Percentiles rank a stretch among this genome's conserved stretches.
These are phyloP conservation scores for Gymnorhina tibicen DNA, from an alignment of 2,113 vertebrate genomes.

Conservation along the genomic window DNA sequence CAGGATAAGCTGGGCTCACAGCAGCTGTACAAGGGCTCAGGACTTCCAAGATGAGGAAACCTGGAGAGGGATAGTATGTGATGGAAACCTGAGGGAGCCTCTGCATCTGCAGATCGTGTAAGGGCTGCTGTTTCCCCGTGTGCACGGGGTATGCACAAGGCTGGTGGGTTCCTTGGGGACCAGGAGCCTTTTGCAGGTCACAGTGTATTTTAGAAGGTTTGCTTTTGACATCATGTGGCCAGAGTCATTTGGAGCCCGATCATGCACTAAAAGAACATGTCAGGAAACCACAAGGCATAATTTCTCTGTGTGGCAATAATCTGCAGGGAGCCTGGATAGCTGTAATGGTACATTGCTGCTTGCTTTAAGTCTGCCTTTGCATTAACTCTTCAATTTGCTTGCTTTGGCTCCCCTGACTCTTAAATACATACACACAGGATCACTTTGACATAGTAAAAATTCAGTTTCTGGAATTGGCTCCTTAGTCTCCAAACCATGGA, in stretches of 20 bases:
- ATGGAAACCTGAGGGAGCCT: neutral
- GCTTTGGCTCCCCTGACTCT: slow-evolving; percentile 67
- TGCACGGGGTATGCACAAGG: rapidly evolving
- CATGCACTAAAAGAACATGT: slow-evolving; percentile 31
- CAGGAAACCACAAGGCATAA: slow-evolving; percentile 71
- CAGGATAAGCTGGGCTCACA: neutral
- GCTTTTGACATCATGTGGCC: slow-evolving; percentile 21
- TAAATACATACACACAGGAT: slow-evolving; percentile 51
- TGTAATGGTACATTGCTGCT: slow-evolving; percentile 64
- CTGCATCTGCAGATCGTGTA: rapidly evolving
- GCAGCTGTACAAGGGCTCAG: rapidly evolving
- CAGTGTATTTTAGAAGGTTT: slow-evolving; percentile 7
- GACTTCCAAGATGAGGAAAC: neutral
- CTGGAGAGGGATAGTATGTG: neutral
- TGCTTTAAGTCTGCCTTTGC: slow-evolving; percentile 29
- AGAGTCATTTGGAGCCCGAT: slow-evolving; percentile 12
- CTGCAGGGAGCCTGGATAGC: slow-evolving; percentile 54
- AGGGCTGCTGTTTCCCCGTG: neutral
- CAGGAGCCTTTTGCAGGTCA: neutral
- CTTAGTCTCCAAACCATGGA: neutral
- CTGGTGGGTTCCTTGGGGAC: neutral
- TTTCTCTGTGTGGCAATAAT: slow-evolving; percentile 58
- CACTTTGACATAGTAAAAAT: slow-evolving; percentile 38
- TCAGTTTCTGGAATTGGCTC: slow-evolving; percentile 34
- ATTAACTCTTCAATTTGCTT: slow-evolving; percentile 63